A percentile compares a stretch with the other conserved stretches of the same genome.
Evolutionary conservation across 2,113 vertebrate genomes (phyloP).

Genomic region (Sebastes fasciatus): DNA sequence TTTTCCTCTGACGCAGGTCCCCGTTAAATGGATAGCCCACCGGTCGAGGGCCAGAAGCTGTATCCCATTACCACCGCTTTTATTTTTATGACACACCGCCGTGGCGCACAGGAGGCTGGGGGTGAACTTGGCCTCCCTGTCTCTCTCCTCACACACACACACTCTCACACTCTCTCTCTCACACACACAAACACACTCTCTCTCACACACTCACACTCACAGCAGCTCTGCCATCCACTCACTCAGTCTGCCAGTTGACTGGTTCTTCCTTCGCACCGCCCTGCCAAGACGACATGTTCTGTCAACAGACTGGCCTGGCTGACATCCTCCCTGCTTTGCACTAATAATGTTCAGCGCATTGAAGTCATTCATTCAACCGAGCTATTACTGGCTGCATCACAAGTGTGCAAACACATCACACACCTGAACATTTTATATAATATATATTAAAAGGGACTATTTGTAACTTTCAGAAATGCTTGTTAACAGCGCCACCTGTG

Average conservation of each 20-base stretch:
- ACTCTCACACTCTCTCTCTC: conserved; percentile 4
- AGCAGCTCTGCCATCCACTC: conserved; percentile 27
- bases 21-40: conserved; percentile 65
- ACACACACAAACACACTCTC: not conserved
- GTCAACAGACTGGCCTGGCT: conserved; percentile 46
- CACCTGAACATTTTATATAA: not conserved
- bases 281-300: conserved; percentile 61
- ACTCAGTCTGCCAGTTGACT: conserved; percentile 43
- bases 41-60: conserved; percentile 65
- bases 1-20: conserved; percentile 55
- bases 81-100: conserved; percentile 77
- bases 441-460: not conserved
- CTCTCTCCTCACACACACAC: not conserved
- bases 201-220: conserved; percentile 21
- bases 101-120: conserved; percentile 39
- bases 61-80: conserved; percentile 78
- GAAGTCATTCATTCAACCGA: not conserved
- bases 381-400: not conserved
- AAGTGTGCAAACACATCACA: not conserved
- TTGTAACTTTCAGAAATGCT: too few species aligned
- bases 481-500: too few species aligned
- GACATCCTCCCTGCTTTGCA: conserved; percentile 42
- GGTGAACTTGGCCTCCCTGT: conserved; percentile 62
- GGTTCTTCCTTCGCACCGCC: conserved; percentile 58
- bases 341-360: conserved; percentile 5